phyloP scores from a whole-genome alignment of 2,797 vertebrate species.

The Acomys russatus region DNA sequence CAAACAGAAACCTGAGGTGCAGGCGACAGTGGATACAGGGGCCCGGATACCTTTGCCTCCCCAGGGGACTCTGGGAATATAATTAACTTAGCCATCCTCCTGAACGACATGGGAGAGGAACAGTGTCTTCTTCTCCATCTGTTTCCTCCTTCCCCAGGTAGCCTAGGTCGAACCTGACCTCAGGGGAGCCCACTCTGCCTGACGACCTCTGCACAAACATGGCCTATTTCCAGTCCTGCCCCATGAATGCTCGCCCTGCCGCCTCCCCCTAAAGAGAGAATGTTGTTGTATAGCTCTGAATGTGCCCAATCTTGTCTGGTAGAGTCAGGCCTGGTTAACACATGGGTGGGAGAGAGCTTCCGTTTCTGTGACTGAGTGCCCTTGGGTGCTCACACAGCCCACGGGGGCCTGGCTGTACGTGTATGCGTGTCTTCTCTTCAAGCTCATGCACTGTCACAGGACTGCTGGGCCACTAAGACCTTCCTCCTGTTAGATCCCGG shows the following conservation, averaged over 20 bases:
- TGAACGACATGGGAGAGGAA: too few species aligned
- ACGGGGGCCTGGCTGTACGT: background rate
- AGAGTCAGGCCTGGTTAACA: background rate
- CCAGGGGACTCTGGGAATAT: background rate
- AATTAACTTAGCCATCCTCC: background rate
- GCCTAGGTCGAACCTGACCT: background rate
- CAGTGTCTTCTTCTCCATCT: background rate
- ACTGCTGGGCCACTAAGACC: background rate
- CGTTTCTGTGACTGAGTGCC: background rate
- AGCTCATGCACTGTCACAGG: background rate
- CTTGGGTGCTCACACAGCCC: rapidly evolving
- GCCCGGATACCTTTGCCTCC: background rate
- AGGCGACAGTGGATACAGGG: background rate
- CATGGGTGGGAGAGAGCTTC: background rate
- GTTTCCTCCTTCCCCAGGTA: background rate
- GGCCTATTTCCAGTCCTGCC: background rate
- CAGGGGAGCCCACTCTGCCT: background rate
- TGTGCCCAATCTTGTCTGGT: background rate
- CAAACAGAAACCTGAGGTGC: background rate
- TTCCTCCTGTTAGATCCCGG: background rate
- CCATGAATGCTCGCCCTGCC: background rate
- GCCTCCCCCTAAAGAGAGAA: background rate
- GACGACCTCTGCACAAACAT: too few species aligned
- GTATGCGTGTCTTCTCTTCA: background rate
- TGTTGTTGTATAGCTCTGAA: background rate